Evolutionary conservation across 2,113 vertebrate species (phyloP), one percentile per base, ranked within the genome.

Genomic region (human): DNA sequence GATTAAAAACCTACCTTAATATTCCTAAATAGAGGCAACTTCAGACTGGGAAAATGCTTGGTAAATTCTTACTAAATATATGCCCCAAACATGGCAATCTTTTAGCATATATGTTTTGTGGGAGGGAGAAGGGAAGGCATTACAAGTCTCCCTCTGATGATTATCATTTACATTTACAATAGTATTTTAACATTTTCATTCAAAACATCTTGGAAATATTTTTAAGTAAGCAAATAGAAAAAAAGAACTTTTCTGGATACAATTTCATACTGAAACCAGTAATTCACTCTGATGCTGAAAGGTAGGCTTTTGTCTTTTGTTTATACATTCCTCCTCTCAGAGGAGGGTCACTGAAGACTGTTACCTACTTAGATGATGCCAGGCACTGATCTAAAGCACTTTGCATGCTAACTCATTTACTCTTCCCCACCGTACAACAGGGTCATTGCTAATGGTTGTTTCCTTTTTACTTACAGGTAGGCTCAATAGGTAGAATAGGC

Each of bases 171-270:
- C 7, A 75, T 73, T 95, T 89, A 48, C 73, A 93, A 48, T 79
- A 85, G 66, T 61, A 79, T 79, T 64, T 91, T 90, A 75, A 48
- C 10, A 81, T 89, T 85, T 84, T 70, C 6, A 72, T 89, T 40
- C 79, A 81, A 94, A 89, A 35, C 2, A 64, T 38, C 13, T 82
- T 87, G 73, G 55, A 89, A 79, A 25, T 72, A 38, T 18, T 88
- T 96, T 96, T 90, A 10, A n/a, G 80, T 93, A 79, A 97, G 89
- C 40, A 95, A 68, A 61, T 72, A 84, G 80, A 48, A 93, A 82
- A 78, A 93, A 45, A 17, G 59, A 68, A 55, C 61, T 79, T 68
- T 89, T 61, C 57, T 48, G 13, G 20, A 30, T 40, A 30, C 3
- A 80, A 17, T 90, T 89, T 81, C 7, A 30, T 93, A 16, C n/a